Percentiles rank a stretch among this genome's conserved stretches.
These are phyloP conservation scores for Entomobrya proxima DNA, from an alignment of 2,888 invertebrate species.

Conservation along the genomic window DNA sequence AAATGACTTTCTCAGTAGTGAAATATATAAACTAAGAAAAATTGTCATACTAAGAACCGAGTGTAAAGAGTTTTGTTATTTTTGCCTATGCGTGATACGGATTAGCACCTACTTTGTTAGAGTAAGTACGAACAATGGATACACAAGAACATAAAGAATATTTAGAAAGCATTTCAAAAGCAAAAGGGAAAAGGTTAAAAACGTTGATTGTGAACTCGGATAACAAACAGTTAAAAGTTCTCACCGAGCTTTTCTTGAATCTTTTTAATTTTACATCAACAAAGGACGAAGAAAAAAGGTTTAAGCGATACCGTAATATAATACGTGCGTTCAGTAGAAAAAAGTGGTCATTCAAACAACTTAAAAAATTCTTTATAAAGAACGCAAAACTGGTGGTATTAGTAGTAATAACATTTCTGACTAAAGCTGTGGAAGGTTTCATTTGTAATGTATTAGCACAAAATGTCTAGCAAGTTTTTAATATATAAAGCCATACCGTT, in stretches of 20 bases:
- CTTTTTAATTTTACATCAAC: background rate
- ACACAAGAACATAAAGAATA: background rate
- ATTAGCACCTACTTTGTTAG: no score
- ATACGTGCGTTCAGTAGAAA: background rate
- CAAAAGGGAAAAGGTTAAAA: background rate
- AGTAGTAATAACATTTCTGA: background rate
- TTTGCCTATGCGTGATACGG: no score
- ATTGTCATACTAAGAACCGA: no score
- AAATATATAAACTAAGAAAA: no score
- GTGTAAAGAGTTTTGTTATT: no score
- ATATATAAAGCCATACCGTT: background rate
- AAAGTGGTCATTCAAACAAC: background rate
- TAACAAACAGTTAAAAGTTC: background rate
- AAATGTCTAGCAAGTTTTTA: background rate
- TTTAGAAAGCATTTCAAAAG: background rate
- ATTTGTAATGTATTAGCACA: background rate
- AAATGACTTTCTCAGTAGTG: no score
- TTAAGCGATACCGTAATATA: background rate
- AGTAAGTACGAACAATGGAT: background rate
- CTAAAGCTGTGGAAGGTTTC: background rate
- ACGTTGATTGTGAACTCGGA: background rate
- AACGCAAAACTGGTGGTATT: background rate
- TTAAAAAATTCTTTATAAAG: background rate
- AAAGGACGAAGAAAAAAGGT: background rate
- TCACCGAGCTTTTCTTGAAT: background rate